Conservation (phyloP, 2,888 invertebrate species). For the Ypsolopha sequella region DNA sequence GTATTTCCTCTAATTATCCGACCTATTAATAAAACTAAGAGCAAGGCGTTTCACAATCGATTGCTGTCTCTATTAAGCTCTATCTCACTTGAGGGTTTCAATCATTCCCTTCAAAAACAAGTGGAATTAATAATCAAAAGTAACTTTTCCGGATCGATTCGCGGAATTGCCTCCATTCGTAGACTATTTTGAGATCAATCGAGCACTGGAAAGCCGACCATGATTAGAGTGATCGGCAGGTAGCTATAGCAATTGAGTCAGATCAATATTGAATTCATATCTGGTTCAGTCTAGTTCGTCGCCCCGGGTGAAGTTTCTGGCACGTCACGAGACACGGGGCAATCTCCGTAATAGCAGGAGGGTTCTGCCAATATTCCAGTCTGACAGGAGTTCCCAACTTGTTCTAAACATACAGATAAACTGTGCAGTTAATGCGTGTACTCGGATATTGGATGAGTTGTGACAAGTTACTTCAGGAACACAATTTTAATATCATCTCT, state of each 20-base stretch:
- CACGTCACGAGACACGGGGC: slow-evolving; percentile 15
- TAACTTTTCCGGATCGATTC: slow-evolving; percentile 6
- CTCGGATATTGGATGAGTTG: not conserved
- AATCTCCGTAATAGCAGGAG: slow-evolving; percentile 25
- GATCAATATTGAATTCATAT: slow-evolving; percentile 10
- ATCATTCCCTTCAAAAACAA: too few relatives aligned
- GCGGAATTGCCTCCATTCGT: not conserved
- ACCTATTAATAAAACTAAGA: slow-evolving; percentile 56
- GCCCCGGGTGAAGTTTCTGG: slow-evolving; percentile 10
- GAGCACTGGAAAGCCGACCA: slow-evolving; percentile 3
- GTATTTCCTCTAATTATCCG: slow-evolving; percentile 67
- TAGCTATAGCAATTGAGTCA: slow-evolving; percentile 5
- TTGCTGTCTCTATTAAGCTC: slow-evolving; percentile 19
- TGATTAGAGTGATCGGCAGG: slow-evolving; percentile 4
- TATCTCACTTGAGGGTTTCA: not conserved
- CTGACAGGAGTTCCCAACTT: slow-evolving; percentile 2
- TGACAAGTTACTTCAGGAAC: not conserved
- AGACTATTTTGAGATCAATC: not conserved
- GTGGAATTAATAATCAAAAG: too few relatives aligned
- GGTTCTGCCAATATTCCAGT: slow-evolving; percentile 22
- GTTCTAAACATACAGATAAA: slow-evolving; percentile 5
- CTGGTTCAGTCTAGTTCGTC: slow-evolving; percentile 6
- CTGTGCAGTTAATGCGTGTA: not conserved
- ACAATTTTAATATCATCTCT: too few relatives aligned
- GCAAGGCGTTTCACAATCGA: slow-evolving; percentile 34